Base-by-base conservation (phyloP, 2,888 invertebrate species). In the Drosophila leonis region DNA sequence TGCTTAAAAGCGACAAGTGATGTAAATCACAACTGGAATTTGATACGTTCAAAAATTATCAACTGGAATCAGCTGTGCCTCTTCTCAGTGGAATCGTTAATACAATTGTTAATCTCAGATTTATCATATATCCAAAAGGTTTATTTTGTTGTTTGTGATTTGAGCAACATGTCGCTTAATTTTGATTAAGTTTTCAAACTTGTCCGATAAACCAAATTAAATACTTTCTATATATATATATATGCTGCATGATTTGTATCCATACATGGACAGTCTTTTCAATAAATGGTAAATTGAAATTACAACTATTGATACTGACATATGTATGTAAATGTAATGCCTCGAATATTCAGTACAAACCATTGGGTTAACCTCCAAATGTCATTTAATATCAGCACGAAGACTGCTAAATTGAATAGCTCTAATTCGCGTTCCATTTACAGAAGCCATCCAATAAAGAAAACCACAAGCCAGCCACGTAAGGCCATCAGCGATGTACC, bases 401-500 rank as follows among this genome's bases (percentile, higher is more conserved):
- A 55, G 42, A 35, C 60, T 41, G 31, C 57, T 56, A 44, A 65
- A 61, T 66, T 60, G 56, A 70, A 76, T 72, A 29, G 61, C 57
- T 37, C 44, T 59, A 75, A 80, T 75, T 63, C 51, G 44, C 46
- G 48, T 67, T 54, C 41, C 57, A 42, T 60, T 57, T 42, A 65
- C 52, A 59, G 56, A 44, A 59, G 65, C 62, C 52, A 65, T 13
- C 72, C 74, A 72, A 72, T 65, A 73, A 77, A 68, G 49, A 33
- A 54, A 65, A 37, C 73, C 73, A 33, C 65, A 81, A 72, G 37
- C 62, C 65, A 48, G 55, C 67, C 80, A 72, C 56, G 73, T 64
- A 55, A 20, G 42, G 65, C 72, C 78, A 89, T 79, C 90, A 78
- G 73, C 73, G 82, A 82, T 88, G 79, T 81, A 72, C 74, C 65